Percentiles rank a stretch among this genome's conserved stretches.
Conservation (phyloP, 2,888 invertebrate genomes). For the Drosophila anomalata region DNA sequence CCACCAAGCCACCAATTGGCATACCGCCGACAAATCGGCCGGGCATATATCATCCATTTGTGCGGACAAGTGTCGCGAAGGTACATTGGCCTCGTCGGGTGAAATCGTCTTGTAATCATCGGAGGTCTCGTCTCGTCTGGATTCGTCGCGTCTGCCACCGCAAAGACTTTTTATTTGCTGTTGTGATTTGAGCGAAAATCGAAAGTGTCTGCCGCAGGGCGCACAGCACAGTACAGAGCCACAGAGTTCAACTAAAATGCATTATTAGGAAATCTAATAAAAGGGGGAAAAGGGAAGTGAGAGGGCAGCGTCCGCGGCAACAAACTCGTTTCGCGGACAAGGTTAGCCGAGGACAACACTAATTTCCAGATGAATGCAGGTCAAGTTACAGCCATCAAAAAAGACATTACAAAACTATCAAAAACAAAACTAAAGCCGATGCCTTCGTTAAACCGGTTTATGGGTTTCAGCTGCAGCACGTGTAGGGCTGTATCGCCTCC, state of each 20-base stretch:
- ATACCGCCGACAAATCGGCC: slow-evolving; percentile 13
- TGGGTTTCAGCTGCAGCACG: slow-evolving; percentile 37
- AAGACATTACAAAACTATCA: slow-evolving; percentile 43
- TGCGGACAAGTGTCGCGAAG: slow-evolving; percentile 34
- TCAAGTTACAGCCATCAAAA: slow-evolving; percentile 51
- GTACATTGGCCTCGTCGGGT: slow-evolving; percentile 72
- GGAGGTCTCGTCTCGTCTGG: slow-evolving; percentile 1
- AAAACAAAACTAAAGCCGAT: slow-evolving; percentile 5
- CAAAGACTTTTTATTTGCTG: slow-evolving; percentile 34
- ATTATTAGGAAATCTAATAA: slow-evolving; percentile 35
- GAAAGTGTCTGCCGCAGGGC: slow-evolving; percentile 59
- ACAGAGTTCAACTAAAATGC: slow-evolving; percentile 44
- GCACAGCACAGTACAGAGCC: slow-evolving; percentile 9
- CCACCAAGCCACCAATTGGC: slow-evolving; percentile 31
- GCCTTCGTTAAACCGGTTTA: slow-evolving; percentile 34
- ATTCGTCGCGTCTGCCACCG: slow-evolving; percentile 1
- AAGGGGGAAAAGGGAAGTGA: neutral
- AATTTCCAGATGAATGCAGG: slow-evolving; percentile 50
- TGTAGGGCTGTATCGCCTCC: slow-evolving; percentile 8
- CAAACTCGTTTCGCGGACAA: slow-evolving; percentile 57
- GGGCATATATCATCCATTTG: slow-evolving; percentile 4
- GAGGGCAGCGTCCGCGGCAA: slow-evolving; percentile 13
- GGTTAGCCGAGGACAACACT: slow-evolving; percentile 48
- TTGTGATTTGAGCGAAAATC: slow-evolving; percentile 69
- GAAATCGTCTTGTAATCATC: slow-evolving; percentile 60